phyloP scores from a whole-genome alignment of 1,140 invertebrate species.

The Samia ricini region DNA sequence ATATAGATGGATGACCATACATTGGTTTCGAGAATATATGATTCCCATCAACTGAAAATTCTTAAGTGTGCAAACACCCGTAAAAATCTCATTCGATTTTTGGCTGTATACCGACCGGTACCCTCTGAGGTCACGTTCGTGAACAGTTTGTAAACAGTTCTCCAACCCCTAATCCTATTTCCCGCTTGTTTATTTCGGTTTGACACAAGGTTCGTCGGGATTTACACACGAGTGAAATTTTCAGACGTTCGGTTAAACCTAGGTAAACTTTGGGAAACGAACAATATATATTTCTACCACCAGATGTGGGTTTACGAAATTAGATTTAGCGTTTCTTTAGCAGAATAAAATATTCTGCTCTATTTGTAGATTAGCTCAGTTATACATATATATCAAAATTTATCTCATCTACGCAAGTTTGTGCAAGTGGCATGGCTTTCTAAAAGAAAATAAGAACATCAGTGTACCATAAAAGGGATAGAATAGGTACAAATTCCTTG shows the following conservation, averaged over 20 bases:
- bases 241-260: conserved; percentile 19
- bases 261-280: conserved; percentile 10
- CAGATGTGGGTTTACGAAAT: not conserved
- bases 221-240: conserved; percentile 25
- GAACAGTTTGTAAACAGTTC: conserved; percentile 53
- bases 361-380: too few relatives aligned
- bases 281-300: not conserved
- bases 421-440: too few relatives aligned
- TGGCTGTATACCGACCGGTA: conserved; percentile 10
- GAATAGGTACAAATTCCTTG: too few relatives aligned
- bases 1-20: not conserved
- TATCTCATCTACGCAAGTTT: too few relatives aligned
- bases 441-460: too few relatives aligned
- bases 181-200: conserved; percentile 42
- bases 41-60: conserved; percentile 23
- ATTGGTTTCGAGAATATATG: not conserved
- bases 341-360: not conserved
- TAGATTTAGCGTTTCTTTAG: not conserved
- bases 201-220: conserved; percentile 29
- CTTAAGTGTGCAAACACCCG: conserved; percentile 29
- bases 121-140: conserved; percentile 42
- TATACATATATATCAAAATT: too few relatives aligned
- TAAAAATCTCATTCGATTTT: conserved; percentile 32
- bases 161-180: conserved; percentile 41
- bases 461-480: too few relatives aligned